Evolutionary conservation across 2,113 vertebrate genomes (phyloP).

Genomic region (Equus quagga): DNA sequence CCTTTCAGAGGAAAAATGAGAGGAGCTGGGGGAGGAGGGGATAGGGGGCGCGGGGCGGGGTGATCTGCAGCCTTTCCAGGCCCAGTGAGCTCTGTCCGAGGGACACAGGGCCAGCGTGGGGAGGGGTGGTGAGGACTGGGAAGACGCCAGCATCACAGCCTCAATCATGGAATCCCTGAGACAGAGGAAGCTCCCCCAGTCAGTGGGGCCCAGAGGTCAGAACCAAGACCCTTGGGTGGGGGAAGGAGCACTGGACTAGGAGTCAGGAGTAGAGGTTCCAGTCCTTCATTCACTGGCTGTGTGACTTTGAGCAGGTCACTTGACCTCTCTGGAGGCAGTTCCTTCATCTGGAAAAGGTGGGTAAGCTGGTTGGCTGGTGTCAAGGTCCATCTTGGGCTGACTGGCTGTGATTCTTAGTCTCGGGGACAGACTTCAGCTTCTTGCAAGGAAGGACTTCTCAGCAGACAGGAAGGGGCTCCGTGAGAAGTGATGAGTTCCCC

Average conservation of each 20-base stretch:
- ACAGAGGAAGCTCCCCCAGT: neutral
- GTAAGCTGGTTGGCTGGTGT: too few species aligned
- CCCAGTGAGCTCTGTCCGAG: neutral
- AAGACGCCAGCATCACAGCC: rapidly evolving
- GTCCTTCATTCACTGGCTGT: neutral
- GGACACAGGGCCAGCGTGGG: rapidly evolving
- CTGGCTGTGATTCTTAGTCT: neutral
- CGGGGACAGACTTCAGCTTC: neutral
- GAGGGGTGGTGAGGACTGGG: neutral
- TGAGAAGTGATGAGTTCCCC: neutral
- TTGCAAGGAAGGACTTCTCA: neutral
- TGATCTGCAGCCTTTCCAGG: neutral
- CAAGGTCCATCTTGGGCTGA: neutral
- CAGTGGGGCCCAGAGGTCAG: neutral
- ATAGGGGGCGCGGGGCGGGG: neutral
- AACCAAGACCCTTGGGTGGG: neutral
- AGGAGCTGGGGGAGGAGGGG: slow-evolving; percentile 25
- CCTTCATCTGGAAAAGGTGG: neutral
- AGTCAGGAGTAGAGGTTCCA: neutral
- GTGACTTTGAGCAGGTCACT: neutral
- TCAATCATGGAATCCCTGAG: neutral
- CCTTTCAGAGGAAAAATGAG: slow-evolving; percentile 81
- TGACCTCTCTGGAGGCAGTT: neutral
- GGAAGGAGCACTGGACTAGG: too few species aligned
- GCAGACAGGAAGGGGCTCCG: neutral